Evolutionary conservation across 1,140 invertebrate species (phyloP).

Genomic region (Meteorus sp.): DNA sequence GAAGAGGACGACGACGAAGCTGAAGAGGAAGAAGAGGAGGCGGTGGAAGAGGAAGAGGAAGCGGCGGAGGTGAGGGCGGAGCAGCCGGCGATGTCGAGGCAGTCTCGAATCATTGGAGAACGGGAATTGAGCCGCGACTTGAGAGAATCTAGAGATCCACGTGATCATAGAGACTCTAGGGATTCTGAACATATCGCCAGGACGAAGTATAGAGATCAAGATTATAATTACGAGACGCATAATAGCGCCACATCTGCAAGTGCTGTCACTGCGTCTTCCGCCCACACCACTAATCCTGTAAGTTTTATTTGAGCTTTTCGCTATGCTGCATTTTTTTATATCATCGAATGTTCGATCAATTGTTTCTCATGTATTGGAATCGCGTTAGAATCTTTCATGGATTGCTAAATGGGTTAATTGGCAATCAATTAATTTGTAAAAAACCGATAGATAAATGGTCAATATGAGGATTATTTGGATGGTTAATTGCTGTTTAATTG

Average conservation of each 20-base stretch:
- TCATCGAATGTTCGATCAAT: no score
- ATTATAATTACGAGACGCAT: slow-evolving; percentile 46
- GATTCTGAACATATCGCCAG: slow-evolving; percentile 26
- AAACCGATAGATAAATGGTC: no score
- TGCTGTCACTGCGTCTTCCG: slow-evolving; percentile 38
- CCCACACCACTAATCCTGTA: slow-evolving; percentile 47
- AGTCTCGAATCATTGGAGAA: slow-evolving; percentile 35
- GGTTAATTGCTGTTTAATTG: no score
- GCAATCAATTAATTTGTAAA: no score
- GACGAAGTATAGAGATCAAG: slow-evolving; percentile 28
- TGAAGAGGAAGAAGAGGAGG: slow-evolving; percentile 21
- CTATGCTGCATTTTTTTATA: background rate
- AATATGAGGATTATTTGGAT: no score
- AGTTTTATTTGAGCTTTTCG: slow-evolving; percentile 28
- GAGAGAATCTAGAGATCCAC: slow-evolving; percentile 33
- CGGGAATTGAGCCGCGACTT: slow-evolving; percentile 25
- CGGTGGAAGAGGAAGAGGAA: slow-evolving; percentile 21
- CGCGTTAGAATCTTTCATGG: no score
- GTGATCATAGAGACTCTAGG: slow-evolving; percentile 38
- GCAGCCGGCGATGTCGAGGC: slow-evolving; percentile 48
- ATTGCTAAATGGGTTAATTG: no score
- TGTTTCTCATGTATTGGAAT: no score
- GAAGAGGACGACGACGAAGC: slow-evolving; percentile 24
- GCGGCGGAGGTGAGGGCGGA: slow-evolving; percentile 45
- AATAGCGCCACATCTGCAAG: slow-evolving; percentile 23